Evolutionary conservation across 2,113 vertebrate species (phyloP).

Genomic region (Malurus elegans): DNA sequence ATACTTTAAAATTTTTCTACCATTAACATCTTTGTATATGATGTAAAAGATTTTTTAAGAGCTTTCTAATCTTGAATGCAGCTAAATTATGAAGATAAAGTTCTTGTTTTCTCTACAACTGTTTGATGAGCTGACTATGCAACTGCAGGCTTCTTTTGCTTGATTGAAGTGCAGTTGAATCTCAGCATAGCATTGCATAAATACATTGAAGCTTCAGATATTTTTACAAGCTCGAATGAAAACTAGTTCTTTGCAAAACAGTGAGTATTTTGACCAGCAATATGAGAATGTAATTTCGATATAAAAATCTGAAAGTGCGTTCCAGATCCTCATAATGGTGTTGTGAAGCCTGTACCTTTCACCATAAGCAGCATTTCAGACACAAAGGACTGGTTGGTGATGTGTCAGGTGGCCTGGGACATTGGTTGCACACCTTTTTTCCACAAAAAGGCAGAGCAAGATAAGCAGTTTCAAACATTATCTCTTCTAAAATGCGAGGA

Average conservation of each 20-base stretch:
- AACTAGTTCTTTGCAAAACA: not conserved
- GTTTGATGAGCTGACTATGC: not conserved
- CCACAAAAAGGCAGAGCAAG: not conserved
- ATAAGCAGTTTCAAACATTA: not conserved
- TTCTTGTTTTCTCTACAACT: not conserved
- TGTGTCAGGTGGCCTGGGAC: not conserved
- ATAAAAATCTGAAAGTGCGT: not conserved
- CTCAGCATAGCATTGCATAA: not conserved
- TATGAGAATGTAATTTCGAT: not conserved
- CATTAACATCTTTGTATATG: not conserved
- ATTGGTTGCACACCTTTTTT: not conserved
- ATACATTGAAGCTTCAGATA: not conserved
- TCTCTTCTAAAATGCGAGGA: not conserved
- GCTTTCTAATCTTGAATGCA: not conserved
- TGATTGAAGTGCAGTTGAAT: not conserved
- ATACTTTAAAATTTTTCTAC: not conserved
- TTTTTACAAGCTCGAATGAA: not conserved
- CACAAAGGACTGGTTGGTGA: not conserved
- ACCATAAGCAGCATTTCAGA: not conserved
- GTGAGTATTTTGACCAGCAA: not conserved
- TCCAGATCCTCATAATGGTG: not conserved
- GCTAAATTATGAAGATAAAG: not conserved
- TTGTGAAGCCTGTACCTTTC: not conserved
- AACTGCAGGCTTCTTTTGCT: not conserved
- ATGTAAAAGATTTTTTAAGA: not conserved